phyloP scores from a whole-genome alignment of 2,113 vertebrate genomes.

The Trichomycterus rosablanca region DNA sequence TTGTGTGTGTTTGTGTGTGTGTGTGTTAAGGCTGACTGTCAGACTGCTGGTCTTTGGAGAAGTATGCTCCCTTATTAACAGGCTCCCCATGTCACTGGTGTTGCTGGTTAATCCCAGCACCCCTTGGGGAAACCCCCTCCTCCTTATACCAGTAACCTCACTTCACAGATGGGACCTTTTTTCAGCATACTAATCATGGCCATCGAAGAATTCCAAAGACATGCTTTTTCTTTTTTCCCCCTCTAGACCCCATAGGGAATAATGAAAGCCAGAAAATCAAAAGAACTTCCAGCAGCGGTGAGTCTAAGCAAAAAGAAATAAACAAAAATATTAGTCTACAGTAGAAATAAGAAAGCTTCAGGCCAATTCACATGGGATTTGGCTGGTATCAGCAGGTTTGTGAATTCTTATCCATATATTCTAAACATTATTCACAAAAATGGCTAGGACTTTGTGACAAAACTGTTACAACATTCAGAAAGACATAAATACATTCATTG shows the following conservation, averaged over 20 bases:
- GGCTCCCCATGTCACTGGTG: slow-evolving; percentile 70
- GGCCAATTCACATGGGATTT: not conserved
- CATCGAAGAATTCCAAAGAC: slow-evolving; percentile 64
- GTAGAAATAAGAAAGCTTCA: slow-evolving; percentile 5
- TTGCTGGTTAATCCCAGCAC: slow-evolving; percentile 66
- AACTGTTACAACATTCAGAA: too few relatives aligned
- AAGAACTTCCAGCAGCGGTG: slow-evolving; percentile 7
- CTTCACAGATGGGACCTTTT: slow-evolving; percentile 69
- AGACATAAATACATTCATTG: too few relatives aligned
- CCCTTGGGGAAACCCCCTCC: slow-evolving; percentile 51
- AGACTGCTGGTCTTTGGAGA: slow-evolving; percentile 51
- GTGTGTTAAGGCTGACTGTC: slow-evolving; percentile 33
- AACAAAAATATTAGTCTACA: slow-evolving; percentile 9
- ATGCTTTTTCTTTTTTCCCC: slow-evolving; percentile 34
- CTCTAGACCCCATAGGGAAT: slow-evolving; percentile 47
- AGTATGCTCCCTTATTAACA: slow-evolving; percentile 62
- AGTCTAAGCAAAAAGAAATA: slow-evolving; percentile 1
- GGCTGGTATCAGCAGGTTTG: not conserved
- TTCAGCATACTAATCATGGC: slow-evolving; percentile 67
- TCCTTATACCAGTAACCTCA: slow-evolving; percentile 52
- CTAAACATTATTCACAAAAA: not conserved
- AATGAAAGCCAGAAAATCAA: slow-evolving; percentile 53
- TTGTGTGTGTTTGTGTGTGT: slow-evolving; percentile 31
- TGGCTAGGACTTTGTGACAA: not conserved
- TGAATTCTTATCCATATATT: not conserved